A percentile compares a stretch with the other conserved stretches of the same genome.
Evolutionary conservation across 1,140 invertebrate species (phyloP).

Genomic region (Drosophila quadrilineata): DNA sequence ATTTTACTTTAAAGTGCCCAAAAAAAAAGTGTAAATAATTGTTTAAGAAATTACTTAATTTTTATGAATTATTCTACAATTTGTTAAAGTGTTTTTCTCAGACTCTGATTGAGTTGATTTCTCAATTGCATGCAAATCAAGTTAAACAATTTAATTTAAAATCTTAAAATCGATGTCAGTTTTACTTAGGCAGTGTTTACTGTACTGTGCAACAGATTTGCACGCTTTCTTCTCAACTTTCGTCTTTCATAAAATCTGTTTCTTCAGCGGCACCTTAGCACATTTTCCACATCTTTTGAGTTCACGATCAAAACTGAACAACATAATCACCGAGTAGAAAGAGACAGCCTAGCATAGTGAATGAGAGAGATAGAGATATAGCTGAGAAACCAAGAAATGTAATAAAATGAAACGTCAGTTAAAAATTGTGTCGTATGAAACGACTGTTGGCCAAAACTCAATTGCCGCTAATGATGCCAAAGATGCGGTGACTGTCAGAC

Average conservation of each 20-base stretch:
- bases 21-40: background rate
- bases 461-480: constrained; percentile 67
- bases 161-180: too few relatives aligned
- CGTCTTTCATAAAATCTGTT: constrained; percentile 33
- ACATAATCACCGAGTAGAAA: background rate
- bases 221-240: constrained; percentile 72
- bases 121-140: too few relatives aligned
- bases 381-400: background rate
- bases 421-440: constrained; percentile 35
- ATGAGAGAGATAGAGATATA: constrained; percentile 12
- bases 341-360: constrained; percentile 19
- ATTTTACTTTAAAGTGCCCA: too few relatives aligned
- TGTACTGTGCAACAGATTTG: constrained; percentile 49
- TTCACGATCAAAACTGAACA: constrained; percentile 48
- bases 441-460: constrained; percentile 43
- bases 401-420: constrained; percentile 1
- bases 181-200: background rate
- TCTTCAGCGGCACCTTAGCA: constrained; percentile 55
- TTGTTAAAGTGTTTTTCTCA: too few relatives aligned
- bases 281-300: constrained; percentile 68
- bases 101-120: too few relatives aligned
- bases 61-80: too few relatives aligned
- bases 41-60: too few relatives aligned
- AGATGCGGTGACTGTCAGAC: constrained; percentile 42
- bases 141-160: background rate